A percentile compares a stretch with the other conserved stretches of the same genome.
phyloP scores from a whole-genome alignment of 1,140 invertebrate species.

The Camponotus vicinus region DNA sequence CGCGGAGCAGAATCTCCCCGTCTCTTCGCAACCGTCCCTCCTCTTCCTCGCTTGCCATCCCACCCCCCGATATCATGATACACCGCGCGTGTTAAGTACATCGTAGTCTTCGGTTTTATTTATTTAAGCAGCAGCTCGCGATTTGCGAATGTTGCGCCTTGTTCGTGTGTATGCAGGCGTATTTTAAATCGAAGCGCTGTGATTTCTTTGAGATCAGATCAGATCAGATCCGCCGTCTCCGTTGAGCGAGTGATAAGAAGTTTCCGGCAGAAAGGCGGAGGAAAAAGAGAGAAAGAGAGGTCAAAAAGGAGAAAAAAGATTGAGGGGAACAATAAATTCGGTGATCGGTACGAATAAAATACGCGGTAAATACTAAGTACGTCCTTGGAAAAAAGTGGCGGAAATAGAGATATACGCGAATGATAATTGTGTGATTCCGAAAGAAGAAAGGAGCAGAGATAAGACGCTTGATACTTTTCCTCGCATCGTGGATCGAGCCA shows the following conservation, averaged over 20 bases:
- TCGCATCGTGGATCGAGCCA: not conserved
- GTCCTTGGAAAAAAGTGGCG: not conserved
- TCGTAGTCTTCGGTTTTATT: not conserved
- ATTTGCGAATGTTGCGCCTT: slow-evolving; percentile 43
- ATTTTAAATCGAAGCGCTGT: slow-evolving; percentile 32
- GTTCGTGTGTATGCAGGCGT: slow-evolving; percentile 29
- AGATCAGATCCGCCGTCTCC: slow-evolving; percentile 42
- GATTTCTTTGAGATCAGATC: slow-evolving; percentile 48
- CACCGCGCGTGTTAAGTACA: slow-evolving; percentile 35
- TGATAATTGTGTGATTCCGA: not conserved
- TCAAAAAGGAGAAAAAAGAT: slow-evolving; percentile 35
- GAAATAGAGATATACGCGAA: slow-evolving; percentile 1
- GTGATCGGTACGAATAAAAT: slow-evolving; percentile 23
- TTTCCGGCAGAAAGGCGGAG: not conserved
- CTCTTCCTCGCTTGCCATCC: not conserved
- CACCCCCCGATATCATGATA: not conserved
- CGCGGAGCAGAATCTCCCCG: not conserved
- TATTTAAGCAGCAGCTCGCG: not conserved
- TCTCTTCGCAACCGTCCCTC: not conserved
- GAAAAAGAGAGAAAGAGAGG: not conserved
- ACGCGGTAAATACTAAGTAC: slow-evolving; percentile 28
- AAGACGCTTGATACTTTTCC: not conserved
- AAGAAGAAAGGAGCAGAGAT: not conserved
- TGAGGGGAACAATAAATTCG: slow-evolving; percentile 17
- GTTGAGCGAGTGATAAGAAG: slow-evolving; percentile 33